A percentile compares a stretch with the other conserved stretches of the same genome.
Evolutionary conservation across 2,113 vertebrate genomes (phyloP).

Genomic region (Daphoenositta chrysoptera): DNA sequence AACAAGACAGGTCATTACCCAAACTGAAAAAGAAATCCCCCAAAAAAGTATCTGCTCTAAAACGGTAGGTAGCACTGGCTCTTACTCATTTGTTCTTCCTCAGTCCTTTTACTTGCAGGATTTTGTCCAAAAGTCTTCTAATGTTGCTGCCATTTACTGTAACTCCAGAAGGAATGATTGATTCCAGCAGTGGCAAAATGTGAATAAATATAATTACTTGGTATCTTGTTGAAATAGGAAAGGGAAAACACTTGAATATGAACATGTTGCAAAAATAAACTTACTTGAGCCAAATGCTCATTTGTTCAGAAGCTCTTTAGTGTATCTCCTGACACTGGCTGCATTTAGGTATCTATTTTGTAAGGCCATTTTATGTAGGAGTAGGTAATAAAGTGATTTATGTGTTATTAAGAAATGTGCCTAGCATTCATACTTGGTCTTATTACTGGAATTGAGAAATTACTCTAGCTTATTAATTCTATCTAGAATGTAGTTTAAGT

Average conservation of each 20-base stretch:
- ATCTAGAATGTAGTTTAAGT: background rate
- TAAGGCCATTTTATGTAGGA: background rate
- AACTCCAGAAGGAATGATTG: background rate
- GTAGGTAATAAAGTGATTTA: background rate
- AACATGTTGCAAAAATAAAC: background rate
- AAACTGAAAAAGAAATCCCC: slow-evolving; percentile 96
- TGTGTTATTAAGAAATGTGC: background rate
- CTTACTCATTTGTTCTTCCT: background rate
- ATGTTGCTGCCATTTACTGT: background rate
- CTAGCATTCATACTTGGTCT: background rate
- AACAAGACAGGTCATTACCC: slow-evolving; percentile 92
- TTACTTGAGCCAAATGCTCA: background rate
- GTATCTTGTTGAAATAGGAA: background rate
- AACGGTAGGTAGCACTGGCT: slow-evolving; percentile 77
- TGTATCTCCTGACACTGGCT: background rate
- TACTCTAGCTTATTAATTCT: background rate
- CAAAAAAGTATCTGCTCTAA: slow-evolving; percentile 93
- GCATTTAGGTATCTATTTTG: background rate
- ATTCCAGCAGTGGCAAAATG: background rate
- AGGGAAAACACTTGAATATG: background rate
- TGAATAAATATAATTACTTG: background rate
- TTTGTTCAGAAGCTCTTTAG: background rate
- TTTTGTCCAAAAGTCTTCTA: background rate
- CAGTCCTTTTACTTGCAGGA: background rate
- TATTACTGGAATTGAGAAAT: background rate